phyloP scores from a whole-genome alignment of 2,797 vertebrate species.

The Cyprinodon diabolis region DNA sequence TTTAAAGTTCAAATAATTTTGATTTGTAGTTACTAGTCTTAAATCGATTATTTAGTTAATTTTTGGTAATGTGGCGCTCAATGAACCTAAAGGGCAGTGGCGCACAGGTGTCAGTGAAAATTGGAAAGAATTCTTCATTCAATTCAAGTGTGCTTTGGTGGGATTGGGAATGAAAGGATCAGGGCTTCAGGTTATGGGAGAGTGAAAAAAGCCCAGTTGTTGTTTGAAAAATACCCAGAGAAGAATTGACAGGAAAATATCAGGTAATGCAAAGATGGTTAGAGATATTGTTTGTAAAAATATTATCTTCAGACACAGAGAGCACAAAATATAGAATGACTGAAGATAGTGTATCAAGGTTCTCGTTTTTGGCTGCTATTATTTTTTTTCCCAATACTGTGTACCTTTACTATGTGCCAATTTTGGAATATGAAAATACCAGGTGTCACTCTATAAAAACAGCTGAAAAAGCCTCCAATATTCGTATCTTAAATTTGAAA shows the following conservation, averaged over 20 bases:
- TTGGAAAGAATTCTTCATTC: background rate
- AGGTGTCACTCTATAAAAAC: conserved; percentile 52
- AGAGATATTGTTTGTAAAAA: background rate
- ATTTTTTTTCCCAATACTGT: conserved; percentile 52
- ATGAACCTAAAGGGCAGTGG: background rate
- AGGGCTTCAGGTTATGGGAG: background rate
- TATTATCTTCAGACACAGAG: background rate
- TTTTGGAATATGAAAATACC: conserved; percentile 55
- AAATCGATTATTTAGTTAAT: background rate
- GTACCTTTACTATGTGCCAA: conserved; percentile 50
- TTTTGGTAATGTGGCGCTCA: background rate
- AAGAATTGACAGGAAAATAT: background rate
- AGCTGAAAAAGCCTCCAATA: conserved; percentile 39
- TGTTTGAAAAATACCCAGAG: background rate
- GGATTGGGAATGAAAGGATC: conserved; percentile 1
- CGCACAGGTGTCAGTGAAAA: background rate
- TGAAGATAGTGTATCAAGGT: conserved; percentile 27
- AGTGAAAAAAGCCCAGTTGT: background rate
- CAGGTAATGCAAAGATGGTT: background rate
- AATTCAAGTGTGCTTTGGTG: background rate
- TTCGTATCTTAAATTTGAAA: conserved; percentile 44
- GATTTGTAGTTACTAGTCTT: background rate
- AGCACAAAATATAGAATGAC: background rate
- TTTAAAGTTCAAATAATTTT: background rate
- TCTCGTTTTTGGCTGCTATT: conserved; percentile 47